Conservation (phyloP, 2,888 invertebrate species). For the Caprella mutica region DNA sequence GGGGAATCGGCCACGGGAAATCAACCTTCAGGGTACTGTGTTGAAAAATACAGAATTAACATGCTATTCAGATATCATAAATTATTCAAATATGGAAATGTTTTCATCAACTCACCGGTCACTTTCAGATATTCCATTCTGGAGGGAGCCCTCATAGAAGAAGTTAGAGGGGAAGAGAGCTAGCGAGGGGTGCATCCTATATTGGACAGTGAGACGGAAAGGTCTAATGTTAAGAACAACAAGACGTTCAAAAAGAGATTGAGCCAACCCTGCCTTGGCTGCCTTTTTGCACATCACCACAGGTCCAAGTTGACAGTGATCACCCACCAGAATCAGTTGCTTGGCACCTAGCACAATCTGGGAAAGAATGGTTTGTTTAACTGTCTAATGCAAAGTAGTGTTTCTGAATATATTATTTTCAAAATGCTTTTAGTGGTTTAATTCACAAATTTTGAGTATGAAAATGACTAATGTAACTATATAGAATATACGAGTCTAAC, state of each 20-base stretch:
- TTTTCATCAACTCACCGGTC: conserved; percentile 26
- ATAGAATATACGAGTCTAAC: too few species aligned
- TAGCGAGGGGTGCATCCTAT: conserved; percentile 97
- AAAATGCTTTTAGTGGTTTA: too few species aligned
- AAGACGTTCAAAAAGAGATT: conserved; percentile 90
- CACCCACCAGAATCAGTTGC: conserved; percentile 90
- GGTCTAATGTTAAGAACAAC: conserved; percentile 95
- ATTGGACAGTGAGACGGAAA: conserved; percentile 92
- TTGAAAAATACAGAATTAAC: neutral
- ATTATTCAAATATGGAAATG: conserved; percentile 8
- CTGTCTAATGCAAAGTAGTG: too few species aligned
- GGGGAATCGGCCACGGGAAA: conserved; percentile 93
- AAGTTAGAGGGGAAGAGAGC: conserved; percentile 97
- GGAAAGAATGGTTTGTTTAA: too few species aligned
- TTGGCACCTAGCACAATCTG: conserved; percentile 80
- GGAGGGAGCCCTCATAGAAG: conserved; percentile 96
- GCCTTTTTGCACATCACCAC: conserved; percentile 99
- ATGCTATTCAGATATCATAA: too few species aligned
- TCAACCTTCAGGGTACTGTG: conserved; percentile 64
- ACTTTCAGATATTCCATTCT: conserved; percentile 92
- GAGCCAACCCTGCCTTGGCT: conserved; percentile 88
- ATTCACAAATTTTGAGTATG: too few species aligned
- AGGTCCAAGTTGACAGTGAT: conserved; percentile 97
- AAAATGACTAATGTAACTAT: too few species aligned
- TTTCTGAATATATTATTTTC: too few species aligned